Conservation (phyloP, 2,888 invertebrate species). For the Abrostola tripartita region DNA sequence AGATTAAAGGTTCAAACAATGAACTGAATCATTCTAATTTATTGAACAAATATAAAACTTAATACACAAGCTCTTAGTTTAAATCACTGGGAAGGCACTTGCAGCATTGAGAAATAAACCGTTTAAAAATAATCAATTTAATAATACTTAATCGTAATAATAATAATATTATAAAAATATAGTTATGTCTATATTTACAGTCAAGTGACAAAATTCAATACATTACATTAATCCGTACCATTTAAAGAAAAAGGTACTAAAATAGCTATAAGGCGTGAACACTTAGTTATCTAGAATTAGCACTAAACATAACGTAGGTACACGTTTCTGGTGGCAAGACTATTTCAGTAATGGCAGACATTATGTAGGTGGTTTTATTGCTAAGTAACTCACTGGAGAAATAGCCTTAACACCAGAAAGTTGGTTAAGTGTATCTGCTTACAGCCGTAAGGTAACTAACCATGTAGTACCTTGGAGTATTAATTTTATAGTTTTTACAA, state of each 20-base stretch:
- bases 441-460: conserved; percentile 60
- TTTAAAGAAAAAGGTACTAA: conserved; percentile 60
- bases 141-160: conserved; percentile 76
- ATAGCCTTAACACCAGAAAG: conserved; percentile 60
- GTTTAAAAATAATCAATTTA: conserved; percentile 72
- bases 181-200: conserved; percentile 84
- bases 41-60: conserved; percentile 3
- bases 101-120: conserved; percentile 79
- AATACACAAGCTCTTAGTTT: conserved; percentile 57
- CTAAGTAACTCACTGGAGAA: conserved; percentile 55
- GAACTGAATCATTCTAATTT: conserved; percentile 14
- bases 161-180: conserved; percentile 84
- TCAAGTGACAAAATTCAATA: conserved; percentile 75
- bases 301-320: conserved; percentile 57
- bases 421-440: conserved; percentile 60
- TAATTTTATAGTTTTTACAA: conserved; percentile 51
- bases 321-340: conserved; percentile 58
- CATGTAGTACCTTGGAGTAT: conserved; percentile 66
- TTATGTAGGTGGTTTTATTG: conserved; percentile 26
- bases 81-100: conserved; percentile 64
- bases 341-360: conserved; percentile 54
- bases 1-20: conserved; percentile 21
- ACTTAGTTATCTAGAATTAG: conserved; percentile 64
- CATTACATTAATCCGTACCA: conserved; percentile 68
- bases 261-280: conserved; percentile 70